Percentiles rank a stretch among this genome's conserved stretches.
phyloP scores from a whole-genome alignment of 1,140 invertebrate species.

The Eriosoma lanigerum region DNA sequence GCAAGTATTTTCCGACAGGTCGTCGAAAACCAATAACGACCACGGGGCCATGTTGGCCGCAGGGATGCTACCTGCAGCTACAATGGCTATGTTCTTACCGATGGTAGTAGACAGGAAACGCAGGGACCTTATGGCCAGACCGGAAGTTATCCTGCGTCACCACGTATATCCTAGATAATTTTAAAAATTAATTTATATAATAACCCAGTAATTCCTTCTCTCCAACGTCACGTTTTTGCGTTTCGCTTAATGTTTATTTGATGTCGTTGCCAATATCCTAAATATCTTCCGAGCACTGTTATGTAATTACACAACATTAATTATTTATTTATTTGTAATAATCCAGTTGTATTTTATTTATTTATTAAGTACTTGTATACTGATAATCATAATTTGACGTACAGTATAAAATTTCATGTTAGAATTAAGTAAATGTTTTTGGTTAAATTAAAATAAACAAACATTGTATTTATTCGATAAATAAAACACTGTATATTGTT shows the following conservation, averaged over 20 bases:
- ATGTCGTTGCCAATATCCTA: conserved; percentile 29
- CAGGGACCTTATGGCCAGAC: conserved; percentile 16
- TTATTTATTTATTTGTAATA: conserved; percentile 34
- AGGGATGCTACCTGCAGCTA: conserved; percentile 71
- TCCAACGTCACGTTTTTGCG: conserved; percentile 5
- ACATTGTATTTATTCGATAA: conserved; percentile 43
- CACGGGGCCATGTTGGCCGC: conserved; percentile 62
- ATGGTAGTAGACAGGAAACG: conserved; percentile 68
- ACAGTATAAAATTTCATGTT: conserved; percentile 5
- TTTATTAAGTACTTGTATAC: conserved; percentile 39
- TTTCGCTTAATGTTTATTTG: conserved; percentile 17
- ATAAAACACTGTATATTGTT: conserved; percentile 47
- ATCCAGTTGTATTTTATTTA: conserved; percentile 35
- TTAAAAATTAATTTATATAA: background rate
- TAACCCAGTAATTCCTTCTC: background rate
- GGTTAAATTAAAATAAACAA: conserved; percentile 23
- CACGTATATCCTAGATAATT: conserved; percentile 40
- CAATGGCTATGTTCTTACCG: conserved; percentile 76
- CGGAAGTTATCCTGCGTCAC: conserved; percentile 13
- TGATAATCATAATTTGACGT: background rate
- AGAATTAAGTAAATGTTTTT: conserved; percentile 17
- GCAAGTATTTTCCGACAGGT: conserved; percentile 5
- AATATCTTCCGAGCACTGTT: conserved; percentile 29
- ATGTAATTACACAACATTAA: conserved; percentile 30
- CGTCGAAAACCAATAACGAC: background rate